phyloP scores from a whole-genome alignment of 2,113 vertebrate genomes.

The Daphoenositta chrysoptera region DNA sequence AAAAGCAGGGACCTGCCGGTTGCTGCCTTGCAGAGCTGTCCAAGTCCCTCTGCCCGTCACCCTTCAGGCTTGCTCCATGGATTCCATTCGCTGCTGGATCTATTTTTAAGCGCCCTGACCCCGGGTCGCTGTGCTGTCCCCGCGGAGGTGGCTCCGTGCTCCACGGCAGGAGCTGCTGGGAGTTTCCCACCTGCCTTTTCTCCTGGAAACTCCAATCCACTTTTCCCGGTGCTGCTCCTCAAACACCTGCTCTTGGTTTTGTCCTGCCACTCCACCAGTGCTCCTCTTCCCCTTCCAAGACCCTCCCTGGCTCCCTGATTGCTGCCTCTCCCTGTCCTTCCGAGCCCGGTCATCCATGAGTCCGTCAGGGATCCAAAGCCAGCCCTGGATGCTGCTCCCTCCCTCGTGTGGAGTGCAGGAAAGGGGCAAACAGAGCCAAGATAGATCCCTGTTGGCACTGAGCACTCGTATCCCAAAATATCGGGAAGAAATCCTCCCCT shows the following conservation, averaged over 20 bases:
- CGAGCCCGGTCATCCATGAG: background rate
- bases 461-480: background rate
- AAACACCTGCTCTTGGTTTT: background rate
- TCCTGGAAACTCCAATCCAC: background rate
- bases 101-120: background rate
- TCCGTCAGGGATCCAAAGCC: background rate
- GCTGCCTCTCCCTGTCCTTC: background rate
- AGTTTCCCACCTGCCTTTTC: background rate
- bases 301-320: background rate
- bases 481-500: background rate
- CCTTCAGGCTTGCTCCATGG: background rate
- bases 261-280: background rate
- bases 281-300: background rate
- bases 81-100: background rate
- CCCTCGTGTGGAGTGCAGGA: accelerated
- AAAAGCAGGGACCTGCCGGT: background rate
- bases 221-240: background rate
- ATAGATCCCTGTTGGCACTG: accelerated
- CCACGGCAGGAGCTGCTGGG: background rate
- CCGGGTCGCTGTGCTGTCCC: background rate
- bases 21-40: background rate
- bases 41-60: background rate
- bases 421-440: background rate
- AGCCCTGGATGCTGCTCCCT: background rate
- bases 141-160: background rate